Percentiles rank a stretch among this genome's conserved stretches.
phyloP scores from a whole-genome alignment of 2,888 invertebrate species.

The Elmis aenea region DNA sequence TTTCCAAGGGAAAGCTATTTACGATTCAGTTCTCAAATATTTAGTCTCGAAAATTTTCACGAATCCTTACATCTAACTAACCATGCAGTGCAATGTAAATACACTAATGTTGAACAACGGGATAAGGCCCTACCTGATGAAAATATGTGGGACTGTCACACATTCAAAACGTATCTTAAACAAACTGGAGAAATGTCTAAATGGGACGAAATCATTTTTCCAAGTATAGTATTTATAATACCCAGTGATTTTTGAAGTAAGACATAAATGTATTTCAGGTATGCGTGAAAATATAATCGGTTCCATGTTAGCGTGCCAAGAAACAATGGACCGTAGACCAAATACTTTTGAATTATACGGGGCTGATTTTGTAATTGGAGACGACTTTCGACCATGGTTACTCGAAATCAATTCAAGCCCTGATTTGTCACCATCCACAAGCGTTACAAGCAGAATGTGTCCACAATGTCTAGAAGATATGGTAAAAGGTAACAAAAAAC shows the following conservation, averaged over 20 bases:
- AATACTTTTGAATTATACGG: slow-evolving; percentile 93
- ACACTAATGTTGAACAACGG: slow-evolving; percentile 62
- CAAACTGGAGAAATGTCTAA: slow-evolving; percentile 69
- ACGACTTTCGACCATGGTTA: slow-evolving; percentile 84
- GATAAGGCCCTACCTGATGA: slow-evolving; percentile 77
- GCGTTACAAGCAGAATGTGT: slow-evolving; percentile 81
- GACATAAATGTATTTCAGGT: too few relatives aligned
- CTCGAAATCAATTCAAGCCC: slow-evolving; percentile 95
- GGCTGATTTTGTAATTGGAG: slow-evolving; percentile 91
- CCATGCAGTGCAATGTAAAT: slow-evolving; percentile 88
- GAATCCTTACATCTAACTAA: slow-evolving; percentile 92
- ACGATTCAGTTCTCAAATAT: slow-evolving; percentile 87
- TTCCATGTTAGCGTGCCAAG: slow-evolving; percentile 81
- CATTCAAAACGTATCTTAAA: slow-evolving; percentile 63
- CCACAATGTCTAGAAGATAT: slow-evolving; percentile 85
- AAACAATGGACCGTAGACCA: slow-evolving; percentile 71
- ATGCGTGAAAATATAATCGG: slow-evolving; percentile 56
- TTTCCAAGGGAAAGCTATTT: slow-evolving; percentile 77
- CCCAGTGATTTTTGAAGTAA: too few relatives aligned
- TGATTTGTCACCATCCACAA: slow-evolving; percentile 85
- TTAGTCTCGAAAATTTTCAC: slow-evolving; percentile 80
- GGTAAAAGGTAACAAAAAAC: slow-evolving; percentile 83
- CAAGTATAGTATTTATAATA: too few relatives aligned
- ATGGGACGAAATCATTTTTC: slow-evolving; percentile 82
- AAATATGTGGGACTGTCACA: slow-evolving; percentile 92